A percentile compares a stretch with the other conserved stretches of the same genome.
phyloP scores from a whole-genome alignment of 2,113 vertebrate genomes.

The Leiothrix lutea region DNA sequence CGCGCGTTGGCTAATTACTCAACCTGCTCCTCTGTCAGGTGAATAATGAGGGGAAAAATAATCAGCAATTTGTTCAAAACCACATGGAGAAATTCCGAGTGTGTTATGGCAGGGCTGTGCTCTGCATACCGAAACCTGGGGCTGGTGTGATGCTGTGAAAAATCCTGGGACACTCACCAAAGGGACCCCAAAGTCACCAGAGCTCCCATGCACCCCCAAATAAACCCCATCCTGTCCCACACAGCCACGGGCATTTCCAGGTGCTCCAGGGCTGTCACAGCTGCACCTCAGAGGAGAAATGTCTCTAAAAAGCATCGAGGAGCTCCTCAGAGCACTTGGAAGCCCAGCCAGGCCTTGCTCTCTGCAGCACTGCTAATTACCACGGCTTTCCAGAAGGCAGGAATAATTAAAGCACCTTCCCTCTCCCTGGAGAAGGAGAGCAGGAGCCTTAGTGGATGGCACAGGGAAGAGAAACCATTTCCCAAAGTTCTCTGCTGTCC shows the following conservation, averaged over 20 bases:
- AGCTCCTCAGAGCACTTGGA: rapidly evolving
- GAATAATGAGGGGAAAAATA: slow-evolving; percentile 41
- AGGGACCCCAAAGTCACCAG: rapidly evolving
- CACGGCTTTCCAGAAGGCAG: neutral
- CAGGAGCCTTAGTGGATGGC: neutral
- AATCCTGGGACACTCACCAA: neutral
- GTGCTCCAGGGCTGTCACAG: neutral
- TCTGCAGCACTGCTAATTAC: neutral
- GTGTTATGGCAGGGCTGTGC: neutral
- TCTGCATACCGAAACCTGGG: neutral
- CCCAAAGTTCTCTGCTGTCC: neutral
- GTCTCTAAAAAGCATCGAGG: rapidly evolving
- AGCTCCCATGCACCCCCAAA: neutral
- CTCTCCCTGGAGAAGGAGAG: neutral
- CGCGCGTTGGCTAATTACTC: neutral
- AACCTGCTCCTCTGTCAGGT: slow-evolving; percentile 17
- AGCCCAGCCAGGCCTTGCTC: slow-evolving; percentile 6
- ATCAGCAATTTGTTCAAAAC: neutral
- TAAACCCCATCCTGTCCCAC: neutral
- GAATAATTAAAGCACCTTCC: slow-evolving; percentile 39
- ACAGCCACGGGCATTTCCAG: neutral
- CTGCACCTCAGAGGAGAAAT: neutral
- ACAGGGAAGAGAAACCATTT: neutral
- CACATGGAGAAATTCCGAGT: neutral
- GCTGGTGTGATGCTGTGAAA: rapidly evolving